Conservation (phyloP, 2,888 invertebrate species). For the Pteria penguin region DNA sequence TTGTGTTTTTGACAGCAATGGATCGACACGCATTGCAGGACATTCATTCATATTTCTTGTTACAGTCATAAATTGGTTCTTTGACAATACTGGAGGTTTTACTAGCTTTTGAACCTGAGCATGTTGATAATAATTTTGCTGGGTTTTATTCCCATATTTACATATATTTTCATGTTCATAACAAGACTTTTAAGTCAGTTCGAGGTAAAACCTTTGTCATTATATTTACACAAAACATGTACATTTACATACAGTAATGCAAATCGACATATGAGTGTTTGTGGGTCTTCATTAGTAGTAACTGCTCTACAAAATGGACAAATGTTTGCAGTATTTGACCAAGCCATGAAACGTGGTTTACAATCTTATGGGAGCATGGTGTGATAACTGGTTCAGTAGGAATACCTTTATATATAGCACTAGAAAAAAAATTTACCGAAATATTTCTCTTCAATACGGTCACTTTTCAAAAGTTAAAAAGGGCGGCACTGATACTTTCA, state of each 20-base stretch:
- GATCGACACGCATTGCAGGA: conserved; percentile 12
- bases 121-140: neutral
- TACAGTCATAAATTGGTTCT: neutral
- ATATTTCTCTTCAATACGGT: conserved; percentile 17
- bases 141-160: conserved; percentile 25
- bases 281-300: neutral
- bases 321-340: neutral
- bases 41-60: neutral
- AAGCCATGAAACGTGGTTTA: neutral
- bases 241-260: conserved; percentile 19
- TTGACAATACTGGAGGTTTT: neutral
- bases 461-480: neutral
- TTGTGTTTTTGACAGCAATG: conserved; percentile 20
- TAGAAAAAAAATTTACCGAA: conserved; percentile 19
- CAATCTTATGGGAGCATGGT: neutral
- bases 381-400: conserved; percentile 8
- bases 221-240: conserved; percentile 19
- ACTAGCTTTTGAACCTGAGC: neutral
- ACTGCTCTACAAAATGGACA: neutral
- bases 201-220: neutral
- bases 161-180: conserved; percentile 21
- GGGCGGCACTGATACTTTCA: neutral
- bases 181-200: conserved; percentile 1
- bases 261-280: neutral
- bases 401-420: conserved; percentile 24